Conservation (phyloP, 2,113 vertebrate genomes). For the Leiothrix lutea region DNA sequence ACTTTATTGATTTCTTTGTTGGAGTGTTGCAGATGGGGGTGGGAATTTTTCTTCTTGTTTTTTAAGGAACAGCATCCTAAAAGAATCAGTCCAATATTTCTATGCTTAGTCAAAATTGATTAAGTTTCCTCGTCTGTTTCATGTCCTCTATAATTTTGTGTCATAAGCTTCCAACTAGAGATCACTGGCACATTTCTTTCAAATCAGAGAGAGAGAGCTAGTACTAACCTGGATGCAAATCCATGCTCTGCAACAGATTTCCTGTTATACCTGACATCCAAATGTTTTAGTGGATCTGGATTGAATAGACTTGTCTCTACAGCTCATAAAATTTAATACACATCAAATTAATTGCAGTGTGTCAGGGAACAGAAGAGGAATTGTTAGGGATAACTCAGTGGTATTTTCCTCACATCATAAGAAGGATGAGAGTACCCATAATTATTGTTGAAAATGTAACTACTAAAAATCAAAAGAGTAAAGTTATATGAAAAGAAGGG, state of each 20-base stretch:
- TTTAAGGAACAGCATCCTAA: background rate
- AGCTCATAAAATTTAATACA: conserved; percentile 1
- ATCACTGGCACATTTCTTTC: background rate
- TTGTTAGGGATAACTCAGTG: background rate
- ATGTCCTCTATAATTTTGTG: background rate
- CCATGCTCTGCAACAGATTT: background rate
- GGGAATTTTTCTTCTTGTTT: background rate
- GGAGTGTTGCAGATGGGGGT: background rate
- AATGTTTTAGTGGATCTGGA: background rate
- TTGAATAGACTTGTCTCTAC: background rate
- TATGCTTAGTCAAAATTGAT: background rate
- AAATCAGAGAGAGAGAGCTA: background rate
- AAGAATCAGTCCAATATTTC: background rate
- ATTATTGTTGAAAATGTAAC: background rate
- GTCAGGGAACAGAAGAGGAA: background rate
- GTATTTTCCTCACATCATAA: background rate
- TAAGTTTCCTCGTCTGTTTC: background rate
- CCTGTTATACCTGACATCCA: background rate
- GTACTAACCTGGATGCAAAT: background rate
- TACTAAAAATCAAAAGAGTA: background rate
- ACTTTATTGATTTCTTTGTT: background rate
- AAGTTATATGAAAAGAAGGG: background rate
- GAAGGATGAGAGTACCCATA: background rate
- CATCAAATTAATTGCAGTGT: background rate
- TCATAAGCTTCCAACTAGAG: background rate